Conservation (phyloP, 2,888 invertebrate species). For the Nasonia oneida region DNA sequence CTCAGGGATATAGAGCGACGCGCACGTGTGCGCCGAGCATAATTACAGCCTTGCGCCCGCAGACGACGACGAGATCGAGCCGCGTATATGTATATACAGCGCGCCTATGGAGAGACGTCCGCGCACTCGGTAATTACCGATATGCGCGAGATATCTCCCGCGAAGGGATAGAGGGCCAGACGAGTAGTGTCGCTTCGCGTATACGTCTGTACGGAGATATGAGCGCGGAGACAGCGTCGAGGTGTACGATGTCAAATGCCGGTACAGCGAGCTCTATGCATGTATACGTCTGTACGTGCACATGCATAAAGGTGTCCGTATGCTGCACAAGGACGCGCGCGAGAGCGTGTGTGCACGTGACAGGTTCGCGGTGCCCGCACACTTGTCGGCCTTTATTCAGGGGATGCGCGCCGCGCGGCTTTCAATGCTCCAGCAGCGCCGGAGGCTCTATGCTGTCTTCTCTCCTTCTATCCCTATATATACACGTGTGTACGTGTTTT, state of each 20-base stretch:
- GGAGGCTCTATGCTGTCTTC: not conserved
- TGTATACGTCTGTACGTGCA: not conserved
- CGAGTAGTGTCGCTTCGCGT: not conserved
- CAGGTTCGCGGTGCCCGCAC: not conserved
- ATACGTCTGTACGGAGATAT: not conserved
- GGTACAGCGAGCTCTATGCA: not conserved
- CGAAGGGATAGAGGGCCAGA: not conserved
- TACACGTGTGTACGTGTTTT: not conserved
- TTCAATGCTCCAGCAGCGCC: not conserved
- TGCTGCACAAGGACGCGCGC: not conserved
- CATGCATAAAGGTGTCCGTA: not conserved
- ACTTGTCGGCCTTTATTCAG: constrained; percentile 12
- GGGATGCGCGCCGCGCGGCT: constrained; percentile 1
- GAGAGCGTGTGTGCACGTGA: not conserved
- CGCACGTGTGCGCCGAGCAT: constrained; percentile 10
- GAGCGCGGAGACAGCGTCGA: not conserved
- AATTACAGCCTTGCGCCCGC: constrained; percentile 36
- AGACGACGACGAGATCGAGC: not conserved
- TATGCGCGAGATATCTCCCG: constrained; percentile 36
- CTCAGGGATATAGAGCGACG: not conserved
- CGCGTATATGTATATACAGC: too few relatives aligned
- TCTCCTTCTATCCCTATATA: not conserved
- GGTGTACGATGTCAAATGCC: constrained; percentile 13
- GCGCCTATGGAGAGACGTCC: not conserved
- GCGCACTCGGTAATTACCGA: constrained; percentile 47